phyloP scores from a whole-genome alignment of 2,113 vertebrate species.

The Phasianus colchicus region DNA sequence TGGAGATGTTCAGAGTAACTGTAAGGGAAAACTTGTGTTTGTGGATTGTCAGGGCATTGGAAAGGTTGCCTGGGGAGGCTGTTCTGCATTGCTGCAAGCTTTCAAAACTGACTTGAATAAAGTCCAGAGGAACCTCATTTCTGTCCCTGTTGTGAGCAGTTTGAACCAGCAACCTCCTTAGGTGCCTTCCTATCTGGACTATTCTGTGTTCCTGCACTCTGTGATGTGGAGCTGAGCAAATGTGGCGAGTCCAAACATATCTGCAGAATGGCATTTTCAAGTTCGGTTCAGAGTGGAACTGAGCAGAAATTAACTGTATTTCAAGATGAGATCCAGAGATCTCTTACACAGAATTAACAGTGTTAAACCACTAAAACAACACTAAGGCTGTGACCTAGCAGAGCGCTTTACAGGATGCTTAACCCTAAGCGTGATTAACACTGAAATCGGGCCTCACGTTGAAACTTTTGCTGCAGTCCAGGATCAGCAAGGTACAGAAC shows the following conservation, averaged over 20 bases:
- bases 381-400: neutral
- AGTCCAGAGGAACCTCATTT: neutral
- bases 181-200: neutral
- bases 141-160: neutral
- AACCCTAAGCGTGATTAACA: neutral
- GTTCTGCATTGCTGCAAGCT: neutral
- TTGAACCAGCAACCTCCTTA: neutral
- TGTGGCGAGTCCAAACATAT: neutral
- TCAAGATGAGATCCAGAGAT: neutral
- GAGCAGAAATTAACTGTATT: neutral
- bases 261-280: neutral
- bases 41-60: neutral
- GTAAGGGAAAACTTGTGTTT: neutral
- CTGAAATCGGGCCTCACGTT: neutral
- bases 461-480: neutral
- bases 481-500: neutral
- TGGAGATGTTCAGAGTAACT: neutral
- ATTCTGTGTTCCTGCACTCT: neutral
- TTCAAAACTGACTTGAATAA: neutral
- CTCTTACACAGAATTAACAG: neutral
- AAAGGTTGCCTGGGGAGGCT: neutral
- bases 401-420: neutral
- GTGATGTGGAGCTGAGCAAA: neutral
- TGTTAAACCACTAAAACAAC: neutral
- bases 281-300: neutral